These are phyloP conservation scores for Oncopodura yosiiana DNA, from an alignment of 1,140 invertebrate species.

Conservation along the genomic window DNA sequence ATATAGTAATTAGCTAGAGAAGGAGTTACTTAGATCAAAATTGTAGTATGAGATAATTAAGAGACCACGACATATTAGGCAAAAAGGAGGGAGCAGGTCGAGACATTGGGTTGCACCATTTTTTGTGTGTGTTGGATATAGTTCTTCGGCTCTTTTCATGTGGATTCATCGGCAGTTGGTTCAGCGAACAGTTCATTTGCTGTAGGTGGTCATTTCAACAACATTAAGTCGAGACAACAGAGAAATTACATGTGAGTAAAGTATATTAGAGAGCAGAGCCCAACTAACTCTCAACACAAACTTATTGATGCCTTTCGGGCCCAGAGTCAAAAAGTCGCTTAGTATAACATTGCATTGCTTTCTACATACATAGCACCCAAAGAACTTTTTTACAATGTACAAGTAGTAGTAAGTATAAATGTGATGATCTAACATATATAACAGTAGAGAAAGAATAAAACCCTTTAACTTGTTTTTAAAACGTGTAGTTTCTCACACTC, in stretches of 20 bases:
- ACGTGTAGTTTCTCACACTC: background rate
- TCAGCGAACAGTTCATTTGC: constrained; percentile 30
- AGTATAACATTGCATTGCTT: background rate
- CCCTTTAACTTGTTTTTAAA: background rate
- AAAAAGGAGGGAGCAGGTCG: background rate
- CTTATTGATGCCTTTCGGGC: constrained; percentile 25
- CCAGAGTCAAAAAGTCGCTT: background rate
- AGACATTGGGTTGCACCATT: background rate
- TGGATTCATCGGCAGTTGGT: constrained; percentile 28
- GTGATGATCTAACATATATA: background rate
- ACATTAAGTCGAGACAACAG: constrained; percentile 32
- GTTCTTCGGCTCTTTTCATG: constrained; percentile 30
- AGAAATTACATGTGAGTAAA: constrained; percentile 30
- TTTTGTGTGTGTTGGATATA: background rate
- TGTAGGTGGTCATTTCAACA: constrained; percentile 35
- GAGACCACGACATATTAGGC: background rate
- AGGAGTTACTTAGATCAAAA: too few species aligned
- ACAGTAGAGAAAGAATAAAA: background rate
- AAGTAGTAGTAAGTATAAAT: background rate
- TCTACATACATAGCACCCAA: background rate
- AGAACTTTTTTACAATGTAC: background rate
- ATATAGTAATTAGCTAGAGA: too few species aligned
- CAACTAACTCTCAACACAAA: constrained; percentile 20
- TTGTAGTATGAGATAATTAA: too few species aligned
- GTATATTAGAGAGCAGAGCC: too few species aligned